These are phyloP conservation scores for Stenodera caucasica DNA, from an alignment of 2,888 invertebrate genomes.

Conservation along the genomic window DNA sequence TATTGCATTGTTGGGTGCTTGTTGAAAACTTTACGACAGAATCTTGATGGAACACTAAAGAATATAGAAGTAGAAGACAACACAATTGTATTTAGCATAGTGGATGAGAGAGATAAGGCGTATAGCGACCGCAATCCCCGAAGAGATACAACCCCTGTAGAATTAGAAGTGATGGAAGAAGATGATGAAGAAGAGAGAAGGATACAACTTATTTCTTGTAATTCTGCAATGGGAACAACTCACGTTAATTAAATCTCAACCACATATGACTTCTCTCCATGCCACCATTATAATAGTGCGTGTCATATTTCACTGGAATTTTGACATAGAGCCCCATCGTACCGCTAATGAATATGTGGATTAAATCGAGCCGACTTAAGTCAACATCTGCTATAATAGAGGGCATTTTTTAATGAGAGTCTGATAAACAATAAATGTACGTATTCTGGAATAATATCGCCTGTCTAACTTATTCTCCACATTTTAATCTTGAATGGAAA, in stretches of 20 bases:
- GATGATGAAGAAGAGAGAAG: background rate
- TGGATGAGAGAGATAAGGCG: background rate
- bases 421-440: background rate
- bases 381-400: background rate
- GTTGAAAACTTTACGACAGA: slow-evolving; percentile 2
- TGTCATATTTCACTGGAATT: background rate
- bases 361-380: background rate
- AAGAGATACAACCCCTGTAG: background rate
- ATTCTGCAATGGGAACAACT: slow-evolving; percentile 27
- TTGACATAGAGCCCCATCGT: too few relatives aligned
- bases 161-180: background rate
- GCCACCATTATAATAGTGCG: background rate
- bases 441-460: background rate
- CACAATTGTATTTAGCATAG: background rate
- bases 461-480: background rate
- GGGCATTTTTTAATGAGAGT: background rate
- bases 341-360: too few relatives aligned
- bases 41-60: background rate
- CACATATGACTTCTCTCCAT: slow-evolving; percentile 29
- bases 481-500: background rate
- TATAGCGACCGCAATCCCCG: background rate
- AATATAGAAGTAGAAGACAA: background rate
- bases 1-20: background rate
- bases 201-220: slow-evolving; percentile 24
- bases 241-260: slow-evolving; percentile 35